These are phyloP conservation scores for Saturnia japonica DNA, from an alignment of 2,888 invertebrate species.

Conservation along the genomic window DNA sequence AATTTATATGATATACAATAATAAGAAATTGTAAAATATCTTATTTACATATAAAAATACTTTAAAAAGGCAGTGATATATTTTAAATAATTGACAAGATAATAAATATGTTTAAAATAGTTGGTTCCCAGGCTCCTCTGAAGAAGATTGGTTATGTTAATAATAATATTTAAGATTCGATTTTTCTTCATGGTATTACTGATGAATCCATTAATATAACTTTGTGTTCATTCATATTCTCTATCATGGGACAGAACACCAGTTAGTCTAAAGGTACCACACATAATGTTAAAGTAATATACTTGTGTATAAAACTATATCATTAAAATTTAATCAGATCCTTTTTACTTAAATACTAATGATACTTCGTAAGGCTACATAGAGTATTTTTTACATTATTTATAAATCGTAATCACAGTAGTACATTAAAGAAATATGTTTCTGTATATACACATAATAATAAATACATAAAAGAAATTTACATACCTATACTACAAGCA, in stretches of 20 bases:
- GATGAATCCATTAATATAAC: neutral
- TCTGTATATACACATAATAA: no score
- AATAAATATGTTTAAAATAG: neutral
- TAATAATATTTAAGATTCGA: neutral
- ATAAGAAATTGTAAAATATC: neutral
- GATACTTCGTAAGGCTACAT: neutral
- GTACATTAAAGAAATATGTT: neutral
- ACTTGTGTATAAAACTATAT: no score
- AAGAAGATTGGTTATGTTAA: neutral
- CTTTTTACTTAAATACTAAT: neutral
- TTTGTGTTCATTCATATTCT: neutral
- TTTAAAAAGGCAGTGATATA: conserved; percentile 1
- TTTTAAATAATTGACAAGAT: neutral
- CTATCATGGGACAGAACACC: no score
- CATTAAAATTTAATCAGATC: no score
- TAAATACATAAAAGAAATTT: no score
- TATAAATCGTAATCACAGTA: neutral
- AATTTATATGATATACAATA: neutral
- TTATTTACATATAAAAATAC: neutral
- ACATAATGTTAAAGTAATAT: neutral
- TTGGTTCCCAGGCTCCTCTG: neutral
- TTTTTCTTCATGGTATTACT: neutral
- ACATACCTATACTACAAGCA: neutral
- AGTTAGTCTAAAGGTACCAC: no score
- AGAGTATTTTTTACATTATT: neutral